Percentiles rank a stretch among this genome's conserved stretches.
Conservation (phyloP, 1,140 invertebrate genomes). For the Druon quercuslanigerum region DNA sequence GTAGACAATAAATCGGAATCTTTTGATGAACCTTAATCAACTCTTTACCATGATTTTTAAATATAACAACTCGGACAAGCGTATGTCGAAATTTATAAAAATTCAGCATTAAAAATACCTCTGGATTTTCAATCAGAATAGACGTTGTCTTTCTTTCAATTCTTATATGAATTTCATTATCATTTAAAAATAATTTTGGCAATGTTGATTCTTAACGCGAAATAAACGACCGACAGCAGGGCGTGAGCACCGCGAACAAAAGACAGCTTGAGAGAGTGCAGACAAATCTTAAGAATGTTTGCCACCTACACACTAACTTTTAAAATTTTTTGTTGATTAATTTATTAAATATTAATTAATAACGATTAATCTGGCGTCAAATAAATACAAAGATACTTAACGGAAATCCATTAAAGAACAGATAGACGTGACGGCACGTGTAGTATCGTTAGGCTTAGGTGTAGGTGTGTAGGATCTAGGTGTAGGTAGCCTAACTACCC, state of each 20-base stretch:
- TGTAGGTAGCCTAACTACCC: conserved; percentile 67
- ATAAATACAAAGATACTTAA: conserved; percentile 17
- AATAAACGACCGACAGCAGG: conserved; percentile 42
- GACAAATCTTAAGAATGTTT: conserved; percentile 49
- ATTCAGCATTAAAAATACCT: neutral
- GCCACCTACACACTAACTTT: conserved; percentile 33
- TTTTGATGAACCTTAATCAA: neutral
- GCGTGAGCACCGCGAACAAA: conserved; percentile 53
- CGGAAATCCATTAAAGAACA: conserved; percentile 38
- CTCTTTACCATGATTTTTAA: neutral
- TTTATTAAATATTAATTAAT: too few relatives aligned
- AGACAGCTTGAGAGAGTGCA: conserved; percentile 30
- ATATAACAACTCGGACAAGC: neutral
- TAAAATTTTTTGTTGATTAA: too few relatives aligned
- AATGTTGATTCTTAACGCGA: conserved; percentile 14
- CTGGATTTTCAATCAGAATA: neutral
- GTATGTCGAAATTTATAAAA: neutral
- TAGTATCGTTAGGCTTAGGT: conserved; percentile 68
- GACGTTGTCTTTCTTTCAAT: neutral
- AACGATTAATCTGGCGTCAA: neutral
- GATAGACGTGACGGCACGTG: conserved; percentile 67
- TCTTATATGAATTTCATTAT: neutral
- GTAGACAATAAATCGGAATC: neutral
- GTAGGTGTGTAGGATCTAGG: conserved; percentile 70
- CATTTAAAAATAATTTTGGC: neutral